Evolutionary conservation across 2,888 invertebrate species (phyloP), one percentile per base, ranked within the genome.

Genomic region (Microplitis deprimator): DNA sequence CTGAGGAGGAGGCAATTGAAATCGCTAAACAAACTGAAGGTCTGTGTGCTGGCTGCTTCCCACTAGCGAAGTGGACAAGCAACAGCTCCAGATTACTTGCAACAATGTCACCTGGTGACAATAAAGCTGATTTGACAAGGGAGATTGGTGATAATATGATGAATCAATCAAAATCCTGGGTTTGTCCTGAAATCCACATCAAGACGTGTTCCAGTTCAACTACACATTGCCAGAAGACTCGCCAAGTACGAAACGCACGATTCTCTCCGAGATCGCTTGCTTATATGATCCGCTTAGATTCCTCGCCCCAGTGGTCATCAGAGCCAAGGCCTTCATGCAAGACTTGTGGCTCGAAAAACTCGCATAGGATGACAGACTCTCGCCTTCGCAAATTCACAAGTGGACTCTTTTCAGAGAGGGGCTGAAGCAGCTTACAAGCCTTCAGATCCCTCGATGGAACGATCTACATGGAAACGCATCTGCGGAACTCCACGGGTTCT

Each of bases 21-120:
- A 68, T 68, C 0, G 80, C 78, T 5, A 10, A 59, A 1, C 77
- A 20, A 80, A 38, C 59, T 80, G 20, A 75, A 20, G n/a, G 17
- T 0, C n/a, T 80, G 1, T 76, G 76, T 77, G 17, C 78, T 38
- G 78, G 8, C 7, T 41, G 41, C 41, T 6, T 41, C 2, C 41
- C 41, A 41, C 10, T 41, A 41, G 41, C 7, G 8, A 41, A 41
- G 8, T 41, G 41, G 41, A 2, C 7, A 41, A 41, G 41, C 6
- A 41, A 41, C 41, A 41, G 41, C 20, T 8, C 7, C 5, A 41
- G 41, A 41, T 8, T 41, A 8, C 41, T 8, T 0, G 7, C 41
- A 41, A 41, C 0, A 0, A 6, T 41, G 10, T 10, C 62, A 5
- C 0, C 60, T 6, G 50, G 40, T 1, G 39, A 70, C 6, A 7